Conservation (phyloP, 2,797 vertebrate species). For the Delichon dasypus region DNA sequence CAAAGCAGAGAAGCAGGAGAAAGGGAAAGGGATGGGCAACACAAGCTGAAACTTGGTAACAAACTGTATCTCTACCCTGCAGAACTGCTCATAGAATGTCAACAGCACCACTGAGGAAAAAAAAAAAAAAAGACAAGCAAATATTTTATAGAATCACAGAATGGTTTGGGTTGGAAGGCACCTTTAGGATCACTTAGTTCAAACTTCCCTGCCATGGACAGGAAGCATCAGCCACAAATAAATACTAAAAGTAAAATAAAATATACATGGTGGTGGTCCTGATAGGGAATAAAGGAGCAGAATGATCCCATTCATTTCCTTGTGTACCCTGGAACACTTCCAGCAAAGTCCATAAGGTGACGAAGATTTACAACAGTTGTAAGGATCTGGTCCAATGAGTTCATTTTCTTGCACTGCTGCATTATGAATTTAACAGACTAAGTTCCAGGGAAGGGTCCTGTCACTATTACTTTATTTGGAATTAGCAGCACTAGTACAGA, state of each 20-base stretch:
- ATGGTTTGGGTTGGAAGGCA: neutral
- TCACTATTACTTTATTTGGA: slow-evolving; percentile 54
- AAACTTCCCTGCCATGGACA: neutral
- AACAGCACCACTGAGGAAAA: neutral
- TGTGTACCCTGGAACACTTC: neutral
- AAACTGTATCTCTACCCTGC: neutral
- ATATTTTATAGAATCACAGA: neutral
- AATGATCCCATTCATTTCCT: neutral
- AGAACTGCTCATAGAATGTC: neutral
- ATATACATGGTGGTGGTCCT: neutral
- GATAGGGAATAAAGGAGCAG: neutral
- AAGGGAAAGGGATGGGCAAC: neutral
- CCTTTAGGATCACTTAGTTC: neutral
- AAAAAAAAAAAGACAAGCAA: neutral
- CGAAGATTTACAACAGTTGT: slow-evolving; percentile 11
- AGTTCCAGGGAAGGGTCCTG: neutral
- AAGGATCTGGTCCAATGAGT: slow-evolving; percentile 13
- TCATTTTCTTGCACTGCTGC: slow-evolving; percentile 15
- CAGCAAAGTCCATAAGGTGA: neutral
- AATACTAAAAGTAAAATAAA: neutral
- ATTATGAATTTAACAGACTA: slow-evolving; percentile 25
- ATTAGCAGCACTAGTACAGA: neutral
- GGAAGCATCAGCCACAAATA: neutral
- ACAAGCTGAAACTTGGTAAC: neutral
- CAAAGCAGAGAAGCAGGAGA: neutral